phyloP scores from a whole-genome alignment of 2,888 invertebrate species.

The Drosophila imparisetae region DNA sequence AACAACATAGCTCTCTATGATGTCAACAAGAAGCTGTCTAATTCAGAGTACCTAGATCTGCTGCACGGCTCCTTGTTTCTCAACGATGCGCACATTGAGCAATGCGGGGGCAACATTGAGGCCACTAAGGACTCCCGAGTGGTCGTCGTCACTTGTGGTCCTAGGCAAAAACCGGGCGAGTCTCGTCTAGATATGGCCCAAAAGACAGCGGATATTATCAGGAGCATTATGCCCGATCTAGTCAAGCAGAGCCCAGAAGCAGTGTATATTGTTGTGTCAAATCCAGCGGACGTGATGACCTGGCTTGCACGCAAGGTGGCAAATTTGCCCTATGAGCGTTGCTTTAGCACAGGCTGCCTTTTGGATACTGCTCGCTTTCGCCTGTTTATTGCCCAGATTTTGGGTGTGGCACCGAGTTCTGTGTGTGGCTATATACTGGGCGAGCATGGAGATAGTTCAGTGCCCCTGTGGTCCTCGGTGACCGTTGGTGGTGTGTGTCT shows the following conservation, averaged over 20 bases:
- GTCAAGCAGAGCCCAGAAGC: slow-evolving; percentile 90
- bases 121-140: slow-evolving; percentile 91
- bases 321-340: slow-evolving; percentile 91
- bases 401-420: slow-evolving; percentile 91
- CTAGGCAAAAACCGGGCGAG: slow-evolving; percentile 92
- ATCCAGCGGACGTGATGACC: slow-evolving; percentile 94
- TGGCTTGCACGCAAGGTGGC: slow-evolving; percentile 95
- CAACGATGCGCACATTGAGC: slow-evolving; percentile 90
- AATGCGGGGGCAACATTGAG: slow-evolving; percentile 87
- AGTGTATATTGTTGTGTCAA: slow-evolving; percentile 92
- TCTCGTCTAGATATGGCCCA: slow-evolving; percentile 91
- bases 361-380: slow-evolving; percentile 95
- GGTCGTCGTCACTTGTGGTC: slow-evolving; percentile 94
- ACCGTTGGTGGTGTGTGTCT: slow-evolving; percentile 93
- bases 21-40: slow-evolving; percentile 89
- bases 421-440: slow-evolving; percentile 95
- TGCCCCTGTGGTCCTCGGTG: slow-evolving; percentile 95
- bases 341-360: slow-evolving; percentile 95
- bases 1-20: slow-evolving; percentile 92
- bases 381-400: slow-evolving; percentile 90
- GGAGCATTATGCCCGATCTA: slow-evolving; percentile 89
- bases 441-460: slow-evolving; percentile 94
- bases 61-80: slow-evolving; percentile 91
- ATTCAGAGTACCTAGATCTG: slow-evolving; percentile 41
- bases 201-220: slow-evolving; percentile 92